phyloP scores from a whole-genome alignment of 2,113 vertebrate genomes.

The Oncorhynchus keta region DNA sequence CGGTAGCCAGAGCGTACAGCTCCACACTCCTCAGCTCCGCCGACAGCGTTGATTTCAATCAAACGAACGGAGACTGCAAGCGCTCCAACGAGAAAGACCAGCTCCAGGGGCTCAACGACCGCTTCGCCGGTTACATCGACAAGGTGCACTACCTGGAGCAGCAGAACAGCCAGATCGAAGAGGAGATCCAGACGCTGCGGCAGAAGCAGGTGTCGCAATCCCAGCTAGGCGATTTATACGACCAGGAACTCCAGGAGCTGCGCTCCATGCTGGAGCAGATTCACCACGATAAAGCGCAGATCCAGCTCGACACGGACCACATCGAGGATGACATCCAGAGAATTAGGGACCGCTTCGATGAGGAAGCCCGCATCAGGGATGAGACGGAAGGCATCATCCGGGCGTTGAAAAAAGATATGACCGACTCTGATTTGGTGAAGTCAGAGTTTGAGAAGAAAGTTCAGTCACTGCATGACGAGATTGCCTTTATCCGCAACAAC shows the following conservation, averaged over 20 bases:
- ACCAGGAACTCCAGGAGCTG: slow-evolving; percentile 93
- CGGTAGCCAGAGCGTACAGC: slow-evolving; percentile 73
- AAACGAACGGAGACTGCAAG: slow-evolving; percentile 90
- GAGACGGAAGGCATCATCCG: slow-evolving; percentile 91
- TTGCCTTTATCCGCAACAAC: slow-evolving; percentile 91
- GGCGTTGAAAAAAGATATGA: slow-evolving; percentile 87
- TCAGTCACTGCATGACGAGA: slow-evolving; percentile 95
- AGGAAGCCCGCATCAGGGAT: slow-evolving; percentile 89
- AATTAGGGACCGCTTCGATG: slow-evolving; percentile 90
- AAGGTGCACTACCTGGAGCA: slow-evolving; percentile 97
- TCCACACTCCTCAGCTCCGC: slow-evolving; percentile 80
- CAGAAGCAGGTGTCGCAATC: slow-evolving; percentile 88
- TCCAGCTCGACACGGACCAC: slow-evolving; percentile 93
- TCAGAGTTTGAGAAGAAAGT: slow-evolving; percentile 96
- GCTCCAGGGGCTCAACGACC: slow-evolving; percentile 96
- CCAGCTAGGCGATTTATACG: slow-evolving; percentile 89
- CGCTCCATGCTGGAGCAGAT: slow-evolving; percentile 86
- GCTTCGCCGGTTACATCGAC: slow-evolving; percentile 97
- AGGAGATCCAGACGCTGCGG: slow-evolving; percentile 92
- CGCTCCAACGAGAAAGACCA: slow-evolving; percentile 96
- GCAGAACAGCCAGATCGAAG: slow-evolving; percentile 95
- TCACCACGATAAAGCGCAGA: slow-evolving; percentile 91
- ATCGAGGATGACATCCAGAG: slow-evolving; percentile 95
- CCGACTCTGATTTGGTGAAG: slow-evolving; percentile 85
- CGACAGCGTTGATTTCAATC: slow-evolving; percentile 85